phyloP scores from a whole-genome alignment of 2,888 invertebrate species.

The Hirudinaria manillensis region DNA sequence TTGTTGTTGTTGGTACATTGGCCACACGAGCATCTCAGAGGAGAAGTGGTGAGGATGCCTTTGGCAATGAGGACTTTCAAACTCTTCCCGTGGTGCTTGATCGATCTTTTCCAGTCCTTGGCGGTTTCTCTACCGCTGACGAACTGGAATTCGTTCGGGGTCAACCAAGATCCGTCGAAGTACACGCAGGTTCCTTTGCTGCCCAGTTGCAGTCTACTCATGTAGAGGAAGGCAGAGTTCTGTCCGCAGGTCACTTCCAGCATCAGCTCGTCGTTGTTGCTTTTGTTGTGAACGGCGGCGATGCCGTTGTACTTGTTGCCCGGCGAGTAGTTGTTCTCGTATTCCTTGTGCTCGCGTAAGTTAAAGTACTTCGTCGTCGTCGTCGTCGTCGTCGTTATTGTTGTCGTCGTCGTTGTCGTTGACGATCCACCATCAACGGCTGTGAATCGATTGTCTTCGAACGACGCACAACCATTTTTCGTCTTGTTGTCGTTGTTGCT shows the following conservation, averaged over 20 bases:
- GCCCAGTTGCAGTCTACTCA: constrained; percentile 54
- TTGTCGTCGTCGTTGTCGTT: not conserved
- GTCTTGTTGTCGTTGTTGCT: constrained; percentile 12
- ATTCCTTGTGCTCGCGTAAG: no score
- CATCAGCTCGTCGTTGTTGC: constrained; percentile 24
- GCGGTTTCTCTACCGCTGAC: constrained; percentile 57
- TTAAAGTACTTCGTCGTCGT: not conserved
- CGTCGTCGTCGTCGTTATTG: not conserved
- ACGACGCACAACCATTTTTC: not conserved
- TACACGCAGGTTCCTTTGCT: constrained; percentile 57
- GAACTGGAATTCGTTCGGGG: constrained; percentile 57
- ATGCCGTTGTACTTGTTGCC: no score
- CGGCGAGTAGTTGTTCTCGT: no score
- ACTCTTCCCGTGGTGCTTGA: constrained; percentile 56
- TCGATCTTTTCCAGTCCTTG: constrained; percentile 57
- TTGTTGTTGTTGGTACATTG: constrained; percentile 26
- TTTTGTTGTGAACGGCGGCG: not conserved
- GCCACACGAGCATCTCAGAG: constrained; percentile 52
- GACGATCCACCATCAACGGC: not conserved
- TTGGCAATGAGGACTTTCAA: constrained; percentile 56
- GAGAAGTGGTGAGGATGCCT: constrained; percentile 54
- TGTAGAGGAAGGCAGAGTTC: constrained; percentile 51
- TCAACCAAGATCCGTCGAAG: constrained; percentile 54
- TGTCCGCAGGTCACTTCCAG: constrained; percentile 53
- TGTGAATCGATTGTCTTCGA: no score